Evolutionary conservation across 2,797 vertebrate genomes (phyloP).

Genomic region (Clamator glandarius): DNA sequence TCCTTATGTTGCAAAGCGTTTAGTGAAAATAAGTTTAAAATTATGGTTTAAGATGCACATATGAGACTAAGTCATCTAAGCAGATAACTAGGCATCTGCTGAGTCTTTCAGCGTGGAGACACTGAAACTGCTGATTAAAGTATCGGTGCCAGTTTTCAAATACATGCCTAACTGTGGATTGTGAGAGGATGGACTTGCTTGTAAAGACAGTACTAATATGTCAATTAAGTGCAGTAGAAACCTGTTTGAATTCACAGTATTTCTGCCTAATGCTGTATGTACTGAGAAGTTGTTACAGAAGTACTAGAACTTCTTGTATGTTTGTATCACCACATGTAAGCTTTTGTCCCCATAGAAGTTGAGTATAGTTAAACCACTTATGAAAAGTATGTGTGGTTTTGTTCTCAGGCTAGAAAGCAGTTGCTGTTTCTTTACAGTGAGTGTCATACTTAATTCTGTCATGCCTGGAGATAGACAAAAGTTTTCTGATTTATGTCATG

Average conservation of each 20-base stretch:
- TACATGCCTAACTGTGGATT: neutral
- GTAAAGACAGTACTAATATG: neutral
- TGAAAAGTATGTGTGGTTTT: neutral
- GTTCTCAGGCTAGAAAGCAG: neutral
- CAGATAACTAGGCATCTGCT: neutral
- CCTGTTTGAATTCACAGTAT: neutral
- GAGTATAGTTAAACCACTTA: neutral
- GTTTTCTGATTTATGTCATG: neutral
- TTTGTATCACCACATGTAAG: neutral
- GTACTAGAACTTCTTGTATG: neutral
- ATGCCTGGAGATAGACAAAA: neutral
- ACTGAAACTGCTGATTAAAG: neutral
- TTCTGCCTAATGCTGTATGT: neutral
- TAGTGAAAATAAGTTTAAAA: neutral
- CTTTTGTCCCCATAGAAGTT: neutral
- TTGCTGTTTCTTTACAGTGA: neutral
- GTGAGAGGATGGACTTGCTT: neutral
- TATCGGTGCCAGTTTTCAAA: neutral
- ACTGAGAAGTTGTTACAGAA: neutral
- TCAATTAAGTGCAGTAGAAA: neutral
- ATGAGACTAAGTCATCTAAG: neutral
- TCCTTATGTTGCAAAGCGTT: neutral
- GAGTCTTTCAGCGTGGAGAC: neutral
- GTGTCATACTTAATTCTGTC: neutral
- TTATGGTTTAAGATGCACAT: neutral